Evolutionary conservation across 2,888 invertebrate species (phyloP).

Genomic region (Pyralis farinalis): DNA sequence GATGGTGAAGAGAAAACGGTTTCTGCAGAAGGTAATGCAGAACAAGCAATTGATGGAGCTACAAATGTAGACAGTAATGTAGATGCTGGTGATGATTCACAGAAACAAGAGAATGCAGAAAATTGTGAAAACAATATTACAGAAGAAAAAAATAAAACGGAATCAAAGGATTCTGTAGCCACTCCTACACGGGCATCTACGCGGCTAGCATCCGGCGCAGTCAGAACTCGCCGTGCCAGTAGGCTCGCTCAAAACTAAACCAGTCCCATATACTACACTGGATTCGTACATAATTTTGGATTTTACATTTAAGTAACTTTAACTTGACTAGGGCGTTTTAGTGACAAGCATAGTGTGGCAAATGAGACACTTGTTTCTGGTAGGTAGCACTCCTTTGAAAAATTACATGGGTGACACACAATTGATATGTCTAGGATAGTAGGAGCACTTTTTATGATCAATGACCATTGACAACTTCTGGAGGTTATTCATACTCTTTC

Average conservation of each 20-base stretch:
- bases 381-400: no score
- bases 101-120: neutral
- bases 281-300: no score
- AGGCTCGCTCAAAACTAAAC: conserved; percentile 34
- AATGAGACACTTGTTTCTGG: no score
- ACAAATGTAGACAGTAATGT: conserved; percentile 8
- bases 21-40: neutral
- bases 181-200: conserved; percentile 45
- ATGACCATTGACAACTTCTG: no score
- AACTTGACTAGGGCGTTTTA: no score
- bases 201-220: conserved; percentile 41
- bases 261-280: no score
- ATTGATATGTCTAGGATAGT: no score
- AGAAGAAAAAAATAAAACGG: conserved; percentile 12
- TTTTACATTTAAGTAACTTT: no score
- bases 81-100: neutral
- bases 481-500: no score
- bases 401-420: no score
- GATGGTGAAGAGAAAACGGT: conserved; percentile 5
- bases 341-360: no score
- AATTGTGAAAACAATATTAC: neutral
- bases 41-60: conserved; percentile 7
- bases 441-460: no score
- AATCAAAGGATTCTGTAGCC: conserved; percentile 20
- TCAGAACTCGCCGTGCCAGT: conserved; percentile 55